phyloP scores from a whole-genome alignment of 2,888 invertebrate genomes.

The Sialis lutaria region DNA sequence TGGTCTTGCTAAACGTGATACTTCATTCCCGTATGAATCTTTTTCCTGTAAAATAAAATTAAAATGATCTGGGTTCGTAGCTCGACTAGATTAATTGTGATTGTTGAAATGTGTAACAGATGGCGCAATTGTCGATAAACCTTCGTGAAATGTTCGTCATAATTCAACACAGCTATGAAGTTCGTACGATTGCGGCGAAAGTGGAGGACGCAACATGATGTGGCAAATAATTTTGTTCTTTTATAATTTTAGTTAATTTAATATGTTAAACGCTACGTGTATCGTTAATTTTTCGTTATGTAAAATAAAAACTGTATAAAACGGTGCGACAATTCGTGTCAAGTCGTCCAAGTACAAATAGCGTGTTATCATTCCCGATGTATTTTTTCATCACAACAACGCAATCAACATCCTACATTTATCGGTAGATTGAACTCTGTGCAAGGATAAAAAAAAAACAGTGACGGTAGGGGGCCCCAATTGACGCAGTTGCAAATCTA shows the following conservation, averaged over 20 bases:
- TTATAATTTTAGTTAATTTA: conserved; percentile 25
- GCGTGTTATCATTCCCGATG: conserved; percentile 23
- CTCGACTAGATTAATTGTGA: not conserved
- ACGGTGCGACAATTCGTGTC: conserved; percentile 21
- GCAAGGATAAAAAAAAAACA: conserved; percentile 14
- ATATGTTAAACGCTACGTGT: conserved; percentile 21
- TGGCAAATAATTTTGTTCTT: conserved; percentile 29
- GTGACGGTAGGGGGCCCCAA: conserved; percentile 13
- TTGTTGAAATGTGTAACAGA: conserved; percentile 8
- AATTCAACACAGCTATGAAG: conserved; percentile 13
- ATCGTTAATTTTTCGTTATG: conserved; percentile 25
- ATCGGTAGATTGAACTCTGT: conserved; percentile 2
- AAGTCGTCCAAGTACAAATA: conserved; percentile 24
- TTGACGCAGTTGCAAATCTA: too few relatives aligned
- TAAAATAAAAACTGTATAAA: conserved; percentile 22
- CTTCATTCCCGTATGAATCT: conserved; percentile 95
- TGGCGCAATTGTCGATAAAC: not conserved
- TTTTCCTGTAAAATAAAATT: conserved; percentile 53
- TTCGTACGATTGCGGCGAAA: conserved; percentile 15
- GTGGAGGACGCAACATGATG: conserved; percentile 29
- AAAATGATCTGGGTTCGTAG: conserved; percentile 4
- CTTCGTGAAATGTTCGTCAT: conserved; percentile 4
- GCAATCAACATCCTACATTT: conserved; percentile 5
- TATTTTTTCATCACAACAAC: conserved; percentile 13
- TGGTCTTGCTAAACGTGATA: conserved; percentile 79